These are phyloP conservation scores for Amblyornis subalaris DNA, from an alignment of 2,113 vertebrate species.

Conservation along the genomic window DNA sequence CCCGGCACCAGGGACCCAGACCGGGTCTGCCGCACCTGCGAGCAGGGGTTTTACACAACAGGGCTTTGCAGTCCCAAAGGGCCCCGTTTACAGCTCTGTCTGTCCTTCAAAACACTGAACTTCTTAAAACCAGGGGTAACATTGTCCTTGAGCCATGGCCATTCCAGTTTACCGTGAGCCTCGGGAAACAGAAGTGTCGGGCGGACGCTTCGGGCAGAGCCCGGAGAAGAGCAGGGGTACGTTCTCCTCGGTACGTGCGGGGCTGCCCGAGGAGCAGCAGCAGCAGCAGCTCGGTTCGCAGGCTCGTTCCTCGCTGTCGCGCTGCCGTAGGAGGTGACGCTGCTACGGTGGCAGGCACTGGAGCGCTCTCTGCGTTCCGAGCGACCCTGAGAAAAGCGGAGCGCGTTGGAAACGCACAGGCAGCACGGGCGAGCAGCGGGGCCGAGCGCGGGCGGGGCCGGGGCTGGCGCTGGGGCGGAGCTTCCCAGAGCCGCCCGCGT, in stretches of 20 bases:
- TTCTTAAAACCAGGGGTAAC: not conserved
- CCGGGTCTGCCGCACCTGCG: not conserved
- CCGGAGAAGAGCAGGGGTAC: not conserved
- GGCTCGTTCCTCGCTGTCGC: not conserved
- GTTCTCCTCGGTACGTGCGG: not conserved
- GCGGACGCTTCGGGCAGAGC: not conserved
- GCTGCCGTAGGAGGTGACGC: not conserved
- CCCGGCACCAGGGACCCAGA: not conserved
- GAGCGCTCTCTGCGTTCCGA: fast-evolving
- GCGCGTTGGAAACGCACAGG: fast-evolving
- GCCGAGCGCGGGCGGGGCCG: not conserved
- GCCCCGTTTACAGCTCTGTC: too few species aligned
- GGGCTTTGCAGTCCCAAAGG: not conserved
- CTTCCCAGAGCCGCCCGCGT: not conserved
- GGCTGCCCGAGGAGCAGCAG: not conserved
- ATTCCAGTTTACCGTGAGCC: not conserved
- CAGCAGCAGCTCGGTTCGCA: not conserved
- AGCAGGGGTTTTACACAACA: not conserved
- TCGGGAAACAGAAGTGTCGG: too few species aligned
- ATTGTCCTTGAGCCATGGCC: not conserved
- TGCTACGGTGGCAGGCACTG: not conserved
- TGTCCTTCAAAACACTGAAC: not conserved
- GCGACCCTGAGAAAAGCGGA: not conserved
- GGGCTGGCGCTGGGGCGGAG: not conserved
- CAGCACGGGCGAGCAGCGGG: too few species aligned